Conservation (phyloP, 2,888 invertebrate genomes). For the Celastrina argiolus region DNA sequence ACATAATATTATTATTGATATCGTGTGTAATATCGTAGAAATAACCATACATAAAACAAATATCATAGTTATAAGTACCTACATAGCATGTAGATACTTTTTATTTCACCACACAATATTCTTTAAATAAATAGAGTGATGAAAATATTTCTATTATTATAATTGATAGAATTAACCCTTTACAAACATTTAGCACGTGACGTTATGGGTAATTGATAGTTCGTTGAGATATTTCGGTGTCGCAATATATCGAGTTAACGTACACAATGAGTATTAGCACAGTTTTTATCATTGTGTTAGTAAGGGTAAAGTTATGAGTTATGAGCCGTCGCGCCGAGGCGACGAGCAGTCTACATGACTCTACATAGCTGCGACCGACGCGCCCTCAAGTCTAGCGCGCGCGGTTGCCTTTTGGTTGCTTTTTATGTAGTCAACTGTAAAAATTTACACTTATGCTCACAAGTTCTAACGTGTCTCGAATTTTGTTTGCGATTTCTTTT, state of each 20-base stretch:
- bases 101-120: no score
- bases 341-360: slow-evolving; percentile 37
- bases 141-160: no score
- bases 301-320: slow-evolving; percentile 15
- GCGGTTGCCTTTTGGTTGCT: slow-evolving; percentile 27
- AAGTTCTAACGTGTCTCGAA: neutral
- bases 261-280: neutral
- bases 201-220: neutral
- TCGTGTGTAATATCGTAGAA: no score
- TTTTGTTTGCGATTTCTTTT: neutral
- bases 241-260: neutral
- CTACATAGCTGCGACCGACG: slow-evolving; percentile 18
- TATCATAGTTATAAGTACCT: no score
- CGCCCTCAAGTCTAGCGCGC: slow-evolving; percentile 37
- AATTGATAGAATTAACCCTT: no score
- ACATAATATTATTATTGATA: no score
- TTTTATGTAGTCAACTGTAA: slow-evolving; percentile 17
- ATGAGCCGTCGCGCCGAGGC: slow-evolving; percentile 26
- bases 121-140: no score
- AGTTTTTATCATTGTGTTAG: slow-evolving; percentile 11
- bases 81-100: no score
- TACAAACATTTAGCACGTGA: no score
- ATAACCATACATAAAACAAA: no score
- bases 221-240: neutral
- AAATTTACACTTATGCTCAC: neutral